Base-by-base conservation (phyloP, 2,113 vertebrate species). In the Neogobius melanostomus region DNA sequence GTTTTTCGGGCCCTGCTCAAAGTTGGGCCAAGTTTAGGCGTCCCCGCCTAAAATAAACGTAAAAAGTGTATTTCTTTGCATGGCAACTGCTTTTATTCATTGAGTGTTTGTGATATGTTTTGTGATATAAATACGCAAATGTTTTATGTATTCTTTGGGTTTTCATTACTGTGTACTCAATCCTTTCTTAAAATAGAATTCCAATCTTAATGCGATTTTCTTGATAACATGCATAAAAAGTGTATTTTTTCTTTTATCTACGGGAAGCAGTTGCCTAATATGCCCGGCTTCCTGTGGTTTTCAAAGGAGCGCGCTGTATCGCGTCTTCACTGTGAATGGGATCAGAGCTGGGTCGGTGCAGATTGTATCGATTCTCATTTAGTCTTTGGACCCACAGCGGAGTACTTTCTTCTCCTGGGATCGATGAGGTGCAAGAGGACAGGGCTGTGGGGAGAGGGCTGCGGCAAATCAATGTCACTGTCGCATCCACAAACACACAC, bases 401-500 rank as follows among this genome's bases (percentile, higher is more conserved):
- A 45, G n/a, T 74, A 68, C 14, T 50, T 53, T 49, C 36, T 52
- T 64, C 21, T 52, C 28, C n/a, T 9, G 16, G 6, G 44, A 21
- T 68, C 54, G 57, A 42, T 52, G 56, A 3, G 28, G 56, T 43
- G 56, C 42, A 5, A 36, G 49, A 71, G 63, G 43, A 43, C 47
- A 43, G 8, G 59, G 9, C 46, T 14, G 63, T 12, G 47, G 4
- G 14, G n/a, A 28, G 36, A 12, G 28, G 7, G 3, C 9, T 42
- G n/a, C 10, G 1, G 36, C 9, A 6, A 65, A 61, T 60, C 59
- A 45, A 46, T 69, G 43, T 54, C 21, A 5, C 48, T 11, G 52
- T 64, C 46, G 5, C 60, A 44, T 50, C 60, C 28, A 49, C 54
- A 50, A 15, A 44, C 48, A 56, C 75, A 36, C 59, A 28, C 17